A percentile compares a stretch with the other conserved stretches of the same genome.
phyloP scores from a whole-genome alignment of 2,113 vertebrate species.

The Esox niger region DNA sequence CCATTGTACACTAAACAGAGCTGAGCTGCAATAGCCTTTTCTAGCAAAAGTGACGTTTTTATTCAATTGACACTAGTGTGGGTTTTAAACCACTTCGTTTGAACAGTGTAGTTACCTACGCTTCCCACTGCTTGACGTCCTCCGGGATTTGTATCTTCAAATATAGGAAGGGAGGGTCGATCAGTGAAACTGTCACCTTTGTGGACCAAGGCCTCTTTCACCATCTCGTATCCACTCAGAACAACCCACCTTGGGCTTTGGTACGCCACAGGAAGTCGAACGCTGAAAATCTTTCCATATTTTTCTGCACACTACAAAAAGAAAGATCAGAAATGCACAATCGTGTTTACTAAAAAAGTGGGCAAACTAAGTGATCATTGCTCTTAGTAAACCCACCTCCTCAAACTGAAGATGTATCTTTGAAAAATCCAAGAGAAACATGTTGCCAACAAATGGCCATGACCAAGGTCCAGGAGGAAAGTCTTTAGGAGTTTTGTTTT shows the following conservation, averaged over 20 bases:
- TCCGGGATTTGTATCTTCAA: neutral
- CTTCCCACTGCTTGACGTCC: slow-evolving; percentile 15
- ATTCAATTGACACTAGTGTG: no score
- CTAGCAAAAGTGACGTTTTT: no score
- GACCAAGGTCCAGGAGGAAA: slow-evolving; percentile 72
- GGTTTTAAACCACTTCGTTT: no score
- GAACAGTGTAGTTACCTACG: no score
- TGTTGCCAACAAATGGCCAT: slow-evolving; percentile 67
- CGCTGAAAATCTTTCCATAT: slow-evolving; percentile 65
- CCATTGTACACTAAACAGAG: no score
- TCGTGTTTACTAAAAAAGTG: neutral
- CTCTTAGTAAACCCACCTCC: slow-evolving; percentile 33
- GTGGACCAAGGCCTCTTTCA: slow-evolving; percentile 73
- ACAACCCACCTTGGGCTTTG: slow-evolving; percentile 16
- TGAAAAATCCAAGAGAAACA: neutral
- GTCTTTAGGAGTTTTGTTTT: slow-evolving; percentile 46
- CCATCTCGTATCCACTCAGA: slow-evolving; percentile 60
- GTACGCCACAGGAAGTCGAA: neutral
- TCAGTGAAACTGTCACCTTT: slow-evolving; percentile 63
- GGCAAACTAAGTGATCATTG: no score
- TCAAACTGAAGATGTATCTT: slow-evolving; percentile 51
- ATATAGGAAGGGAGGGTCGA: slow-evolving; percentile 33
- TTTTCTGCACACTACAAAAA: slow-evolving; percentile 60
- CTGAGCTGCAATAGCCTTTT: no score
- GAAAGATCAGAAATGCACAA: slow-evolving; percentile 8